Evolutionary conservation across 2,113 vertebrate genomes (phyloP).

Genomic region (Pantherophis guttatus): DNA sequence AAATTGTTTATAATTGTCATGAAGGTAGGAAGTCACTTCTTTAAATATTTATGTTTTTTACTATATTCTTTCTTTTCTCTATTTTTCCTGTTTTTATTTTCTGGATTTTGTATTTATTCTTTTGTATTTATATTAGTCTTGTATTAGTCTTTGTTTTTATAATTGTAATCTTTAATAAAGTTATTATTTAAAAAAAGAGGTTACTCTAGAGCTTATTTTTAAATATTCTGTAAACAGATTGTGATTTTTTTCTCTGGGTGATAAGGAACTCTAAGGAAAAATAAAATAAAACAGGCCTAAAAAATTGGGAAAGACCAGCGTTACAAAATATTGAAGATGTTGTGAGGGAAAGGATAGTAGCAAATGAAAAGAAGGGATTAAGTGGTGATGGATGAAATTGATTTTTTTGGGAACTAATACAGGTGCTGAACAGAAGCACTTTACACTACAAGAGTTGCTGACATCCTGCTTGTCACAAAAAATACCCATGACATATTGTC

Average conservation of each 20-base stretch:
- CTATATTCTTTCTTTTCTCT: not conserved
- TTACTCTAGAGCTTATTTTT: not conserved
- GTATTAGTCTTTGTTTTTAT: not conserved
- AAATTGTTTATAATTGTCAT: not conserved
- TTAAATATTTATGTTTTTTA: not conserved
- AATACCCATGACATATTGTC: not conserved
- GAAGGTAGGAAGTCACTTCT: not conserved
- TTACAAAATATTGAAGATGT: not conserved
- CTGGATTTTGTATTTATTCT: not conserved
- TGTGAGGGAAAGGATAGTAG: not conserved
- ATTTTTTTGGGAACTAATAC: not conserved
- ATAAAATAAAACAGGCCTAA: not conserved
- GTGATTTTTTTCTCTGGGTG: not conserved
- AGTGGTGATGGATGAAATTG: not conserved
- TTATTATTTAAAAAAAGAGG: not conserved
- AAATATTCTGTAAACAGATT: not conserved
- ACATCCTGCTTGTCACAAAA: not conserved
- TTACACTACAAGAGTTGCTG: not conserved
- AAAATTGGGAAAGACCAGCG: not conserved
- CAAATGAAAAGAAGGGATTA: not conserved
- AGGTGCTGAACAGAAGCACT: not conserved
- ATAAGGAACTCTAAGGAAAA: not conserved
- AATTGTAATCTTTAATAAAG: not conserved
- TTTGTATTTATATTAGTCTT: not conserved
- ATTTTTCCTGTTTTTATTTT: not conserved